phyloP scores from a whole-genome alignment of 2,797 vertebrate species.

The Acestrorhynchus altus region DNA sequence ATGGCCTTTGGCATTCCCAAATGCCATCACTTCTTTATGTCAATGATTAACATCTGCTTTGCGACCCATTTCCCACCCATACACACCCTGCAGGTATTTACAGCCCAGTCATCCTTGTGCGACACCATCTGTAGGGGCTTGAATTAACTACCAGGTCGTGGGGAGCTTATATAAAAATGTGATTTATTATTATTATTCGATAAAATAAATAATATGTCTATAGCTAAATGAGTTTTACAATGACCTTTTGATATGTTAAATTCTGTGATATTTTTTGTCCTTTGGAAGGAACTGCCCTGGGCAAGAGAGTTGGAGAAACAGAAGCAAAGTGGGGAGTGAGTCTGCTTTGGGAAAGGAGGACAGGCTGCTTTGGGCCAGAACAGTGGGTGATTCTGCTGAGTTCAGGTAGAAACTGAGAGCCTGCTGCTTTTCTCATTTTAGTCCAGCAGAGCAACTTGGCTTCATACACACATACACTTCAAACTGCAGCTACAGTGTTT shows the following conservation, averaged over 20 bases:
- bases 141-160: too few relatives aligned
- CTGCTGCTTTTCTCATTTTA: conserved; percentile 64
- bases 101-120: too few relatives aligned
- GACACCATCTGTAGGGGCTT: too few relatives aligned
- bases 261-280: neutral
- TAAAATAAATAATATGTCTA: neutral
- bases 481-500: conserved; percentile 35
- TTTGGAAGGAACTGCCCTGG: neutral
- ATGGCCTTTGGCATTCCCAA: too few relatives aligned
- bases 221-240: too few relatives aligned
- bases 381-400: conserved; percentile 49
- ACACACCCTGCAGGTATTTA: too few relatives aligned
- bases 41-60: too few relatives aligned
- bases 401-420: conserved; percentile 43
- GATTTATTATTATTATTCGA: too few relatives aligned
- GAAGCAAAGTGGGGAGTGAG: conserved; percentile 38
- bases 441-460: conserved; percentile 52
- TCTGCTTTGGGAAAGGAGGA: conserved; percentile 27
- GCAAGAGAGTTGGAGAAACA: conserved; percentile 2
- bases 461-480: conserved; percentile 32
- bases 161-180: too few relatives aligned
- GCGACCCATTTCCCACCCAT: too few relatives aligned
- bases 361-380: conserved; percentile 17
- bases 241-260: neutral
- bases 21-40: too few relatives aligned